These are phyloP conservation scores for Cyprinodon brontotheroides DNA, from an alignment of 2,113 vertebrate species.

Conservation along the genomic window DNA sequence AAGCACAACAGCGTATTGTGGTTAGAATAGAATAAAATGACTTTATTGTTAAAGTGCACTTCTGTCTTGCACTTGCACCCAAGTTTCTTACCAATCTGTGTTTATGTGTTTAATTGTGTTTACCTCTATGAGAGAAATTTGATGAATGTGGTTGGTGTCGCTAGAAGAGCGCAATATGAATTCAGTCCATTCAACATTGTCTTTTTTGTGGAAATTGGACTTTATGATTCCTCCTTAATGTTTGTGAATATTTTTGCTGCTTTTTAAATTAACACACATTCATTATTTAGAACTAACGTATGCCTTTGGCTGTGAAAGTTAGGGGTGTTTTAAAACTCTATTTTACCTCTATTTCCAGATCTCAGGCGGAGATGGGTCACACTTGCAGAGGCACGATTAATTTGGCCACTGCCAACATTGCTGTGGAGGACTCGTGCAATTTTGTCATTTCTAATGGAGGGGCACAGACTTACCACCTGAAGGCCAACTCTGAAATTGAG, in stretches of 20 bases:
- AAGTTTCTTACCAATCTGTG: no score
- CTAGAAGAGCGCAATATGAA: no score
- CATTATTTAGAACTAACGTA: neutral
- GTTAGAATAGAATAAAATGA: neutral
- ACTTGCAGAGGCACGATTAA: slow-evolving; percentile 97
- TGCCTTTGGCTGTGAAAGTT: neutral
- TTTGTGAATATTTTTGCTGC: neutral
- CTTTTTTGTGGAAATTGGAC: no score
- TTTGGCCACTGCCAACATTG: slow-evolving; percentile 94
- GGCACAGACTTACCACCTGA: slow-evolving; percentile 95
- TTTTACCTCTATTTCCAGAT: slow-evolving; percentile 70
- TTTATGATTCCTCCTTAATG: no score
- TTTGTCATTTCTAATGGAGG: slow-evolving; percentile 97
- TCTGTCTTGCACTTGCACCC: no score
- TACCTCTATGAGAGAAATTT: no score
- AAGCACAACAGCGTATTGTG: neutral
- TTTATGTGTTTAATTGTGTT: no score
- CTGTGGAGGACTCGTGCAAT: slow-evolving; percentile 95
- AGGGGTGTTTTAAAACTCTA: neutral
- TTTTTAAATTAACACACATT: neutral
- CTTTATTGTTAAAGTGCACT: no score
- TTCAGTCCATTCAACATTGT: no score
- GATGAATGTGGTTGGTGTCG: no score
- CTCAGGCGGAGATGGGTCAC: slow-evolving; percentile 96
- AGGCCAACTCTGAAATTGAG: slow-evolving; percentile 94